These are phyloP conservation scores for Latheticus oryzae DNA, from an alignment of 2,888 invertebrate genomes.

Conservation along the genomic window DNA sequence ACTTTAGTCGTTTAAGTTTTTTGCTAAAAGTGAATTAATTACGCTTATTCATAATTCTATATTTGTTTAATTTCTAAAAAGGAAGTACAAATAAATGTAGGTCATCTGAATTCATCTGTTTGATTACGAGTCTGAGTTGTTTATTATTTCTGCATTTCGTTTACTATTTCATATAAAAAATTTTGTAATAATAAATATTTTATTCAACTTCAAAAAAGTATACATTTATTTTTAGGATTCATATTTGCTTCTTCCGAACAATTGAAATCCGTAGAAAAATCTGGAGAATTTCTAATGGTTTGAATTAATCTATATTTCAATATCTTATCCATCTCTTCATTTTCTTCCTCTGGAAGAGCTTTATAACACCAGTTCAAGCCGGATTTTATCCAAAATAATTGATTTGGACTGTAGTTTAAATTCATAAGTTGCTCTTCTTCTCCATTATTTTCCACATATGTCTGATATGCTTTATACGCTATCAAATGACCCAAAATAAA, in stretches of 20 bases:
- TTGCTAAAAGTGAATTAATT: too few species aligned
- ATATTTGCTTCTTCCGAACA: constrained; percentile 67
- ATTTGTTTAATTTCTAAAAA: too few species aligned
- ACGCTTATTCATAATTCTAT: too few species aligned
- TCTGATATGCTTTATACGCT: constrained; percentile 35
- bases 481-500: constrained; percentile 11
- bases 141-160: too few species aligned
- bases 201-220: too few species aligned
- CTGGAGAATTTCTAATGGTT: constrained; percentile 68
- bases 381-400: constrained; percentile 65
- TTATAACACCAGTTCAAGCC: constrained; percentile 40
- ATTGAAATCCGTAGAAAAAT: constrained; percentile 69
- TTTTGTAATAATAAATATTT: too few species aligned
- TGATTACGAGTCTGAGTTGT: too few species aligned
- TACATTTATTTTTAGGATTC: constrained; percentile 70
- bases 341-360: constrained; percentile 62
- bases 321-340: constrained; percentile 59
- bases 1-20: too few species aligned
- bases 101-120: too few species aligned
- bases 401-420: constrained; percentile 55
- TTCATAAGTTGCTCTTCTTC: constrained; percentile 19
- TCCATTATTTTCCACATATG: constrained; percentile 17
- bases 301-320: constrained; percentile 64
- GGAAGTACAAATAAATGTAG: too few species aligned
- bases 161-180: too few species aligned